These are phyloP conservation scores for Scylla paramamosain DNA, from an alignment of 1,140 invertebrate genomes.

Conservation along the genomic window DNA sequence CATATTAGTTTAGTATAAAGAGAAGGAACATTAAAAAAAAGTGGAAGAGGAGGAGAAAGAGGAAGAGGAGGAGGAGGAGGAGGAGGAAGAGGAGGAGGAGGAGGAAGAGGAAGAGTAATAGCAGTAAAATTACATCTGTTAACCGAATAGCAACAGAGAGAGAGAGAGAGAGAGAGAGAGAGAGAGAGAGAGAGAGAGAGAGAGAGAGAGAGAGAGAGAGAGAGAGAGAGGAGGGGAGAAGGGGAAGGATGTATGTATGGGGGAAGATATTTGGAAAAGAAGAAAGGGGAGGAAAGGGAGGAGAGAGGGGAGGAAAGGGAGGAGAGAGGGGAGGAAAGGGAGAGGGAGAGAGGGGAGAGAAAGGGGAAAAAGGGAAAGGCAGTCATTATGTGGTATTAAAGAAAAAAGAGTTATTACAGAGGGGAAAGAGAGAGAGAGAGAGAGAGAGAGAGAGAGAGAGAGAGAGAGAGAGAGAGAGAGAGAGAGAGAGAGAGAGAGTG, in stretches of 20 bases:
- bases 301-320: not conserved
- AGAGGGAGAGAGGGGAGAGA: not conserved
- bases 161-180: not conserved
- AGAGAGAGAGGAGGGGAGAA: not conserved
- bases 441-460: not conserved
- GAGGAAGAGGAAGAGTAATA: not conserved
- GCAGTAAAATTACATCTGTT: not conserved
- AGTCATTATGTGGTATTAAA: not conserved
- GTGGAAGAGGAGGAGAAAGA: not conserved
- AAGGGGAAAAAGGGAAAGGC: not conserved
- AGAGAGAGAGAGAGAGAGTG: not conserved
- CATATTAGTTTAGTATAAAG: not conserved
- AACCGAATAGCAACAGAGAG: not conserved
- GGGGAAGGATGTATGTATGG: not conserved
- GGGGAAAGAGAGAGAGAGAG: not conserved
- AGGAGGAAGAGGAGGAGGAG: not conserved
- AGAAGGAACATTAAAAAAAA: not conserved
- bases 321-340: not conserved
- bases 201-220: slow-evolving; percentile 4
- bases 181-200: not conserved
- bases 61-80: not conserved
- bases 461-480: not conserved
- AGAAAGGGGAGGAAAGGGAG: not conserved
- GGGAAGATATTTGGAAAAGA: not conserved
- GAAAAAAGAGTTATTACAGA: not conserved